These are phyloP conservation scores for Parambassis ranga DNA, from an alignment of 2,797 vertebrate genomes.

Conservation along the genomic window DNA sequence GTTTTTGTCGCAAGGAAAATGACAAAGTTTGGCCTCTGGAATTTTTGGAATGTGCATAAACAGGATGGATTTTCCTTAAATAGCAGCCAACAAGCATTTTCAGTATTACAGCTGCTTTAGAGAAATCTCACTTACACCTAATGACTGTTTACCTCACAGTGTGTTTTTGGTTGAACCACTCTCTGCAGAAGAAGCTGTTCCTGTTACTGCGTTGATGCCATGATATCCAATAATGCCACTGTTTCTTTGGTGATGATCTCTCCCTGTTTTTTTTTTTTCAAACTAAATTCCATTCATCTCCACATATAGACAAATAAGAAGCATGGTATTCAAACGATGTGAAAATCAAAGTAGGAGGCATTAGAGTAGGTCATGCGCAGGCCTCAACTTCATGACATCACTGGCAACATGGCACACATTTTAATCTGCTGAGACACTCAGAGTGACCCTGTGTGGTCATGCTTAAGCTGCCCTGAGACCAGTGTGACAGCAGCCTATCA, in stretches of 20 bases:
- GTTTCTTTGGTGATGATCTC: too few relatives aligned
- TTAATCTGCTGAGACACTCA: constrained; percentile 63
- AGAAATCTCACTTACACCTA: not conserved
- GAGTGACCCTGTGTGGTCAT: constrained; percentile 27
- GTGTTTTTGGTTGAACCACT: not conserved
- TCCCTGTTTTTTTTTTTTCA: too few relatives aligned
- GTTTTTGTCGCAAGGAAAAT: constrained; percentile 33
- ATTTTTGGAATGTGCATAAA: constrained; percentile 51
- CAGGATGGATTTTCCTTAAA: constrained; percentile 59
- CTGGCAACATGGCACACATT: constrained; percentile 35
- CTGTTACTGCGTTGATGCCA: not conserved
- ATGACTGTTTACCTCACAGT: not conserved
- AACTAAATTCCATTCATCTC: too few relatives aligned
- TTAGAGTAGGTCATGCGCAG: constrained; percentile 33
- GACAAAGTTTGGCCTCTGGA: constrained; percentile 38
- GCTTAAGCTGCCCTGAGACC: constrained; percentile 47
- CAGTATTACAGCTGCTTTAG: not conserved
- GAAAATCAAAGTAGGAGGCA: not conserved
- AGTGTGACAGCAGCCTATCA: constrained; percentile 17
- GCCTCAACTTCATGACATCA: constrained; percentile 59
- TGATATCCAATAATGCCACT: not conserved
- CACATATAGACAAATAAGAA: too few relatives aligned
- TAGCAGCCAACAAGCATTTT: not conserved
- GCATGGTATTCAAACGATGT: not conserved
- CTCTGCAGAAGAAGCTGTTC: not conserved